Base-by-base conservation (phyloP, 2,113 vertebrate species). In the Megaptera novaeangliae region DNA sequence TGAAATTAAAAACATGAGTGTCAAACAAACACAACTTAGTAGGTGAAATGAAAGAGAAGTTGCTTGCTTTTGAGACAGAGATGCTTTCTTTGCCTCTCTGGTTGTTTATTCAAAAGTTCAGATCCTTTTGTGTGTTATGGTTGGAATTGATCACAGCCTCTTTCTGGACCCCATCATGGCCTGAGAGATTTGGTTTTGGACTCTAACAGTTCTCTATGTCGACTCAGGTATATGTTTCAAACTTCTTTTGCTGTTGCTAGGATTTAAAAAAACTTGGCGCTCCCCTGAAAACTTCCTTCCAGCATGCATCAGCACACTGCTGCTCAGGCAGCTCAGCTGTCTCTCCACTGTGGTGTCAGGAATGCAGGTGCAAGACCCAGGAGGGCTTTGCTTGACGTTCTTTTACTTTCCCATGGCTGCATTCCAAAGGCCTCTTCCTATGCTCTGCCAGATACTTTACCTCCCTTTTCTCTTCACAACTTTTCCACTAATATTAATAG, bases 1-100 rank as follows among this genome's bases (percentile, higher is more conserved):
- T 96, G 72, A 95, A 78, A 74, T 82, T 72, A 34, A 90, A 95
- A 92, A 36, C 6, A 20, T 5, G 25, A n/a, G 15, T 95, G 69
- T 95, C 89, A 57, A 87, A 75, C 89, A 57, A 83, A 75, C 36
- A 69, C 27, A 46, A 3, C 34, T 95, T 96, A 44, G 55, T 61
- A 63, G 34, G 66, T 90, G 49, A 80, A n/a, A 14, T 57, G 9
- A 83, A 83, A 36, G 82, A 85, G 69, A 80, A 64, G 15, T 12
- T 17, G 46, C 39, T 68, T 78, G 41, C n/a, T 80, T 68, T 49
- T 46, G 83, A 96, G 57, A 46, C 20, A 36, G 21, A 41, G 21
- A 17, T 92, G 17, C 18, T 75, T 93, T 59, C 41, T 61, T 94
- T 81, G 41, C 61, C n/a, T 46, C 3, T 52, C 36, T 88, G n/a